phyloP scores from a whole-genome alignment of 1,140 invertebrate genomes.

The Wasmannia auropunctata region DNA sequence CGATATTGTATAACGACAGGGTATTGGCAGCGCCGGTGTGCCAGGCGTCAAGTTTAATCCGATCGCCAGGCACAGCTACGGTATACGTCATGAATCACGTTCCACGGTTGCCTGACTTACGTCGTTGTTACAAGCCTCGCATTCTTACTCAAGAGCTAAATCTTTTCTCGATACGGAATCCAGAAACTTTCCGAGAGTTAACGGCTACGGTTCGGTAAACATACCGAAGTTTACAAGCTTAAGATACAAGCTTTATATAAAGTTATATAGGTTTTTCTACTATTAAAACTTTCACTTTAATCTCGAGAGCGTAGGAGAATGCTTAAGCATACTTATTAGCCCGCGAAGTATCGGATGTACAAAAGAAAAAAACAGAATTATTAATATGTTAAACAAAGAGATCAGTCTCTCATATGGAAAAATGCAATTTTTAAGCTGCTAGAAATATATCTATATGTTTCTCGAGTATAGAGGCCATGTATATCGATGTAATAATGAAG shows the following conservation, averaged over 20 bases:
- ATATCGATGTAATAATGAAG: neutral
- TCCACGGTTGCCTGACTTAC: conserved; percentile 58
- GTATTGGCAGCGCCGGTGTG: conserved; percentile 30
- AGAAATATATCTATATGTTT: neutral
- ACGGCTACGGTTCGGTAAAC: conserved; percentile 46
- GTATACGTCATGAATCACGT: conserved; percentile 69
- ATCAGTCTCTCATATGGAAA: neutral
- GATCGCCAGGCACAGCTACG: conserved; percentile 66
- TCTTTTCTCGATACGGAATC: conserved; percentile 52
- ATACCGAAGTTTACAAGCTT: conserved; percentile 46
- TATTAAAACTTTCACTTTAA: conserved; percentile 55
- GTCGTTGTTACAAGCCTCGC: conserved; percentile 25
- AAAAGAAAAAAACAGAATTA: conserved; percentile 6
- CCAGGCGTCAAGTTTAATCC: conserved; percentile 72
- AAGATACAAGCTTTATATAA: conserved; percentile 60
- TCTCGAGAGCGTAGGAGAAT: conserved; percentile 29
- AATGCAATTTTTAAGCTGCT: neutral
- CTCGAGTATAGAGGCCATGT: neutral
- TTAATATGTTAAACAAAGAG: conserved; percentile 9
- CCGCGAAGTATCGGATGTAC: neutral
- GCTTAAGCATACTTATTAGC: conserved; percentile 17
- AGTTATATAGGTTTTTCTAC: conserved; percentile 49
- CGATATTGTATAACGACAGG: conserved; percentile 53
- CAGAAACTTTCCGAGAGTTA: conserved; percentile 43
- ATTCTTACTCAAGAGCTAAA: conserved; percentile 47